Percentiles rank a stretch among this genome's conserved stretches.
These are phyloP conservation scores for Alitta virens DNA, from an alignment of 2,888 invertebrate species.

Conservation along the genomic window DNA sequence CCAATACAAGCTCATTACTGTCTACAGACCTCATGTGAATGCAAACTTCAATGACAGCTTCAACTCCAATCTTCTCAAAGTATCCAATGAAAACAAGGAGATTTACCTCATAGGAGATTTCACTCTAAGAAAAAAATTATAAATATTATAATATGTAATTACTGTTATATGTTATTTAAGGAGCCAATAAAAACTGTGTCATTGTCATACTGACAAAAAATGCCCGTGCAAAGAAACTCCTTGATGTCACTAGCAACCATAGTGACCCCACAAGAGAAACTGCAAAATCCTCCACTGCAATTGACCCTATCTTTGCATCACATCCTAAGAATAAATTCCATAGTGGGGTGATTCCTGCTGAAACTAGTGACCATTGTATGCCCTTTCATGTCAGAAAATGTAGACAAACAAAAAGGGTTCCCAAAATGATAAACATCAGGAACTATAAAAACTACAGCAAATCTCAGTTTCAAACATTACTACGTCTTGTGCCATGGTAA, in stretches of 20 bases:
- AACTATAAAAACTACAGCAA: conserved; percentile 1
- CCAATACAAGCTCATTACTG: too few relatives aligned
- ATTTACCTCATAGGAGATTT: too few relatives aligned
- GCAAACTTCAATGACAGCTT: too few relatives aligned
- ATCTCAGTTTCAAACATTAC: neutral
- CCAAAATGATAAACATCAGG: neutral
- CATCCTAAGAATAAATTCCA: neutral
- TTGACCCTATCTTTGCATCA: conserved; percentile 2
- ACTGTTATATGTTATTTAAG: too few relatives aligned
- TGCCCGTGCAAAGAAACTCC: neutral
- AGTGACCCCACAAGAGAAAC: conserved; percentile 1
- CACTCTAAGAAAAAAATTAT: too few relatives aligned
- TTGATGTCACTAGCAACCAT: neutral
- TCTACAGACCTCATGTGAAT: too few relatives aligned
- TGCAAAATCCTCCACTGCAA: neutral
- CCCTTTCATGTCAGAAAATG: neutral
- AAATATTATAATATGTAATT: too few relatives aligned
- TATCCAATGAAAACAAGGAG: too few relatives aligned
- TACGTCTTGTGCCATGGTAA: neutral
- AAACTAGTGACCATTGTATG: conserved; percentile 1
- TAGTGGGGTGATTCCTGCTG: neutral
- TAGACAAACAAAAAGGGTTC: neutral
- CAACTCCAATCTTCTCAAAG: too few relatives aligned
- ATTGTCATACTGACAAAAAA: conserved; percentile 2
- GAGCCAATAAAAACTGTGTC: too few relatives aligned